Evolutionary conservation across 2,113 vertebrate genomes (phyloP).

Genomic region (Platanista minor): DNA sequence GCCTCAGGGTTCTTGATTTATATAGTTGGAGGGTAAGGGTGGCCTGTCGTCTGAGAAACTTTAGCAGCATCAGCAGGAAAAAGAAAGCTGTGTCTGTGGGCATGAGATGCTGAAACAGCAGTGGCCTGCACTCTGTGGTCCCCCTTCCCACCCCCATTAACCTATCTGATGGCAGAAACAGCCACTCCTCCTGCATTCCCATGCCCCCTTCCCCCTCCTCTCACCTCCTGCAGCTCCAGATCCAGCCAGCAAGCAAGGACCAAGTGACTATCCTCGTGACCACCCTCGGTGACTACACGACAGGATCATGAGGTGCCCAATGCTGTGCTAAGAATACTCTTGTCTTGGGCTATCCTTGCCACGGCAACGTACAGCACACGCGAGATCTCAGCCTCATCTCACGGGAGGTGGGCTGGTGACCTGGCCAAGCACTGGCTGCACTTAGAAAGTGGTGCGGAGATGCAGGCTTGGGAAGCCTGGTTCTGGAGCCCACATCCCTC

Average conservation of each 20-base stretch:
- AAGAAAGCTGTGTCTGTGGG: conserved; percentile 37
- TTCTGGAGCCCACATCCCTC: background rate
- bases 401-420: background rate
- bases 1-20: background rate
- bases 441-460: background rate
- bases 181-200: background rate
- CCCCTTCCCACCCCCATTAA: background rate
- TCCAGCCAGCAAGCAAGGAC: background rate
- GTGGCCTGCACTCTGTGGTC: conserved; percentile 28
- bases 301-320: background rate
- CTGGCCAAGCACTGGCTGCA: background rate
- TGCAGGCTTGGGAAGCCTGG: background rate
- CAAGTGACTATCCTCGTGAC: background rate
- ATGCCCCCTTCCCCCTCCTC: background rate
- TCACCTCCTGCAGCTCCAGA: background rate
- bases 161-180: conserved; percentile 3
- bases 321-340: background rate
- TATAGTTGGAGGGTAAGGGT: background rate
- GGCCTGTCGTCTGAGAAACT: background rate
- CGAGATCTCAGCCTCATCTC: background rate
- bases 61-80: conserved; percentile 58
- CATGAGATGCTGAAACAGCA: conserved; percentile 45
- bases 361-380: background rate
- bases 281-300: background rate
- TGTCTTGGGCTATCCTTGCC: background rate